phyloP scores from a whole-genome alignment of 2,113 vertebrate genomes.

The Micromys minutus region DNA sequence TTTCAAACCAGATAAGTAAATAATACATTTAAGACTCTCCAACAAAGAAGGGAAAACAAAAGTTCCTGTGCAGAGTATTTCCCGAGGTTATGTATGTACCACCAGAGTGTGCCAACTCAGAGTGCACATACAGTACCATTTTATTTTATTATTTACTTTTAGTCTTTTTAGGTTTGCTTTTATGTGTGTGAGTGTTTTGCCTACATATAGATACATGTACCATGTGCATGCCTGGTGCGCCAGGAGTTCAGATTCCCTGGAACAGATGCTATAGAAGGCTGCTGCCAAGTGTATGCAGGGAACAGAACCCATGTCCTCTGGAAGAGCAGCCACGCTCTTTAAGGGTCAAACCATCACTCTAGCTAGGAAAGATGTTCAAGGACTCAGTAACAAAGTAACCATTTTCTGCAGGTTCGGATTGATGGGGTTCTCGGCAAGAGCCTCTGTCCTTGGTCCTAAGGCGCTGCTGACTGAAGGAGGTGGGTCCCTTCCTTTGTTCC shows the following conservation, averaged over 20 bases:
- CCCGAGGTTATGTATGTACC: neutral
- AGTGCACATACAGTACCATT: slow-evolving; percentile 69
- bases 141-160: neutral
- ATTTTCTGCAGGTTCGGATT: neutral
- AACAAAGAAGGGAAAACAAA: neutral
- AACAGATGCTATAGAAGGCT: neutral
- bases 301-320: neutral
- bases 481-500: neutral
- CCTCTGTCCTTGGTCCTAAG: slow-evolving; percentile 72
- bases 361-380: neutral
- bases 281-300: neutral
- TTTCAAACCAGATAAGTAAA: neutral
- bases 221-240: neutral
- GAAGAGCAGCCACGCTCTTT: neutral
- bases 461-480: neutral
- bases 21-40: neutral
- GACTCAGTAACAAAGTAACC: neutral
- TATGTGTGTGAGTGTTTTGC: neutral
- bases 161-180: neutral
- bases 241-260: neutral
- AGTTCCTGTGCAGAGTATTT: neutral
- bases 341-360: neutral
- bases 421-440: no score
- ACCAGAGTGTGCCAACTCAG: neutral
- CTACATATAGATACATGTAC: neutral